A percentile compares a stretch with the other conserved stretches of the same genome.
Conservation (phyloP, 2,888 invertebrate species). For the Nemapogon koenigi region DNA sequence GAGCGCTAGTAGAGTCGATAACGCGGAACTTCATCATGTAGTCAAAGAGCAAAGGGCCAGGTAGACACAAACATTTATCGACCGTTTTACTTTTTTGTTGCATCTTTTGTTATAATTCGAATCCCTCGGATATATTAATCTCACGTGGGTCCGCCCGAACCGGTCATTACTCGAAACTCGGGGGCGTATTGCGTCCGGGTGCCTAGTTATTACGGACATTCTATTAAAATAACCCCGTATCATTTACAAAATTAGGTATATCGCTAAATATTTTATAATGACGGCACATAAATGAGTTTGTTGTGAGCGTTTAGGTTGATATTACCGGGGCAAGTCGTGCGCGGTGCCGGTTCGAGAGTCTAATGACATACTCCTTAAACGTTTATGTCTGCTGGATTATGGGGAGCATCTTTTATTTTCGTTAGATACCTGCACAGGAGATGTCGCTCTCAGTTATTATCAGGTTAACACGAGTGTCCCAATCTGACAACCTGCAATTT, state of each 20-base stretch:
- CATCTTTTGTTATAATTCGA: constrained; percentile 50
- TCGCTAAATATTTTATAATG: constrained; percentile 65
- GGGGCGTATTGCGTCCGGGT: constrained; percentile 58
- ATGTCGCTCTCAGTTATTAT: constrained; percentile 34
- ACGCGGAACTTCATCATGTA: not conserved
- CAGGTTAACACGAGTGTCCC: constrained; percentile 27
- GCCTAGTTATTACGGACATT: constrained; percentile 58
- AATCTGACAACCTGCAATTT: constrained; percentile 20
- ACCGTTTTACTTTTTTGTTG: constrained; percentile 57
- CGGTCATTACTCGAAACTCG: constrained; percentile 58
- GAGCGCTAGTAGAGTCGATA: constrained; percentile 18
- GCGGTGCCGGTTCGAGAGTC: constrained; percentile 21
- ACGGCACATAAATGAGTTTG: constrained; percentile 39
- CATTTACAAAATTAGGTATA: constrained; percentile 58
- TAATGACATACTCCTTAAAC: constrained; percentile 37
- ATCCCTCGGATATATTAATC: constrained; percentile 61
- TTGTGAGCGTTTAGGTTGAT: constrained; percentile 39
- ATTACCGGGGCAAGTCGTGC: constrained; percentile 31
- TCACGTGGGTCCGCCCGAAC: constrained; percentile 49
- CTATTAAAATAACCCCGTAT: constrained; percentile 57
- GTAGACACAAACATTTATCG: constrained; percentile 54
- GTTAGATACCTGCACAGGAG: constrained; percentile 23
- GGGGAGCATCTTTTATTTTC: constrained; percentile 24
- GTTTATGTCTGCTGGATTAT: constrained; percentile 23
- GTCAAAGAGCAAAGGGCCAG: constrained; percentile 26